A percentile compares a stretch with the other conserved stretches of the same genome.
Conservation (phyloP, 2,888 invertebrate genomes). For the Amphipyra tragopoginis region DNA sequence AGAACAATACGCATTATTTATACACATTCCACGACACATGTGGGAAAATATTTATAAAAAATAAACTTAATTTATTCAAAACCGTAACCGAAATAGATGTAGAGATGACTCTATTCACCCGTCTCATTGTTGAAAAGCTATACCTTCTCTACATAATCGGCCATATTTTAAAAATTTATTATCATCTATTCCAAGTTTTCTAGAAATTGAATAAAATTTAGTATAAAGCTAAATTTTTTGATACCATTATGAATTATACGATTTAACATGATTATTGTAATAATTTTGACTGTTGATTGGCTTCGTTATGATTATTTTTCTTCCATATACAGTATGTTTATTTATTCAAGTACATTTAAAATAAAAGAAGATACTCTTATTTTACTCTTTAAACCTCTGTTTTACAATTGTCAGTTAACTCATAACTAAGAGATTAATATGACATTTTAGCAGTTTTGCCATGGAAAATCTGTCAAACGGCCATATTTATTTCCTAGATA, state of each 20-base stretch:
- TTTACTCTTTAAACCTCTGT: no score
- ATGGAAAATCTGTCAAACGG: no score
- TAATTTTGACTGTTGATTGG: constrained; percentile 42
- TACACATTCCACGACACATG: constrained; percentile 55
- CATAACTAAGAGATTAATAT: no score
- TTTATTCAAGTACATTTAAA: neutral
- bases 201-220: constrained; percentile 73
- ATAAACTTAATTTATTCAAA: constrained; percentile 72
- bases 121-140: constrained; percentile 70
- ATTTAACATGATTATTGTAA: constrained; percentile 46
- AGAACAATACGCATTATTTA: constrained; percentile 60
- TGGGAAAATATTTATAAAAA: constrained; percentile 61
- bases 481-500: no score
- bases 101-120: constrained; percentile 77
- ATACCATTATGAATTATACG: constrained; percentile 44
- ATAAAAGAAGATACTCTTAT: no score
- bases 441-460: no score
- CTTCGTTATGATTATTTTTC: constrained; percentile 20
- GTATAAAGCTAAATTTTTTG: constrained; percentile 61
- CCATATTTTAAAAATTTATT: constrained; percentile 74
- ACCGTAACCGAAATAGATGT: constrained; percentile 65
- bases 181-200: constrained; percentile 53
- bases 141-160: constrained; percentile 61
- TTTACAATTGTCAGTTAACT: no score
- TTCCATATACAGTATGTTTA: constrained; percentile 3